Conservation (phyloP, 2,888 invertebrate genomes). For the Lissocephala sabroskyi region DNA sequence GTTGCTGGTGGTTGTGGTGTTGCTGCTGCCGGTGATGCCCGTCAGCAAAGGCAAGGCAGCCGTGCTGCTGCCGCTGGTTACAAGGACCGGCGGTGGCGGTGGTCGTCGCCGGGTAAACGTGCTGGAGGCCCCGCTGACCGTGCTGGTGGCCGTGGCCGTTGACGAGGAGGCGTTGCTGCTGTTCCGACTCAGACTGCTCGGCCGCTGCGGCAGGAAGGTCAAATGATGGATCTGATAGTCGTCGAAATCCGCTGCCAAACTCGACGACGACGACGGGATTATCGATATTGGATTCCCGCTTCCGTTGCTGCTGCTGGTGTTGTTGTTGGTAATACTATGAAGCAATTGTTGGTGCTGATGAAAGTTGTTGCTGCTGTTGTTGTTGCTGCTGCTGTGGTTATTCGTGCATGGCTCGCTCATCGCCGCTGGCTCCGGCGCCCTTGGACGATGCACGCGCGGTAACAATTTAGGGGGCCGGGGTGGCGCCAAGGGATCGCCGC, state of each 20-base stretch:
- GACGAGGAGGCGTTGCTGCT: slow-evolving; percentile 67
- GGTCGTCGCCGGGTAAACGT: slow-evolving; percentile 71
- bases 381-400: slow-evolving; percentile 40
- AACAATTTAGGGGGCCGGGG: slow-evolving; percentile 82
- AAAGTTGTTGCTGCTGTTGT: slow-evolving; percentile 28
- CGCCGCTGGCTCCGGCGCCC: slow-evolving; percentile 76
- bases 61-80: slow-evolving; percentile 21
- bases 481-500: slow-evolving; percentile 83
- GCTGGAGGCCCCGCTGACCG: slow-evolving; percentile 58
- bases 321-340: slow-evolving; percentile 24
- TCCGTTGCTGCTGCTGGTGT: slow-evolving; percentile 34
- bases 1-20: slow-evolving; percentile 40
- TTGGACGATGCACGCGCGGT: slow-evolving; percentile 79
- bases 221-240: slow-evolving; percentile 68
- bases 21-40: slow-evolving; percentile 26
- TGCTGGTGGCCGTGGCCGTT: slow-evolving; percentile 57
- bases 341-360: slow-evolving; percentile 26
- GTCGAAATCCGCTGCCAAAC: slow-evolving; percentile 44
- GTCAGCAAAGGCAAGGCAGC: slow-evolving; percentile 33
- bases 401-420: slow-evolving; percentile 69
- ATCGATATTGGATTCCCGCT: slow-evolving; percentile 44
- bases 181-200: slow-evolving; percentile 65
- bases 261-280: slow-evolving; percentile 37
- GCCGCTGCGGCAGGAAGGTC: slow-evolving; percentile 65
- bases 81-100: slow-evolving; percentile 42